Evolutionary conservation across 2,888 invertebrate species (phyloP).

Genomic region (Unio pictorum): DNA sequence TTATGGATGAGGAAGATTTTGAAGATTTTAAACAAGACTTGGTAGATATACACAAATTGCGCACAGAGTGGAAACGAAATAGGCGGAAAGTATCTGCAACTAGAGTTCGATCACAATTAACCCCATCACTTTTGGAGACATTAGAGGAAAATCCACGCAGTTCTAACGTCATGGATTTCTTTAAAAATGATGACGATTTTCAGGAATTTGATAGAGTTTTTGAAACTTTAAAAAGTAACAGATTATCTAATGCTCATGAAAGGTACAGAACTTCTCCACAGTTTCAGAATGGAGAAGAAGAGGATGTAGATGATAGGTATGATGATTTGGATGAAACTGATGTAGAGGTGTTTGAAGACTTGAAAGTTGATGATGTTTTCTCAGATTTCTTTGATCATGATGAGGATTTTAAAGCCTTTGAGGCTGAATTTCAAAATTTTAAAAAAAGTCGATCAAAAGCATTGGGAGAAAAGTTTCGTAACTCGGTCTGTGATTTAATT

Average conservation of each 20-base stretch:
- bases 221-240: conserved; percentile 57
- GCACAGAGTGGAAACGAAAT: conserved; percentile 29
- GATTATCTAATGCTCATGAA: conserved; percentile 42
- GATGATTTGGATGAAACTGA: conserved; percentile 13
- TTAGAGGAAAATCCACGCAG: conserved; percentile 10
- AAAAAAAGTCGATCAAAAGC: conserved; percentile 52
- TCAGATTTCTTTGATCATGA: conserved; percentile 64
- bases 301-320: conserved; percentile 12
- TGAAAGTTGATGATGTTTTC: conserved; percentile 51
- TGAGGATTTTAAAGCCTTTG: conserved; percentile 61
- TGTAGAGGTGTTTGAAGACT: conserved; percentile 26
- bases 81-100: conserved; percentile 25
- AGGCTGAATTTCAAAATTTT: conserved; percentile 60
- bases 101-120: not conserved
- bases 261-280: conserved; percentile 32
- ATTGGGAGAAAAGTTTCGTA: conserved; percentile 46
- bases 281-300: conserved; percentile 15
- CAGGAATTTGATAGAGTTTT: conserved; percentile 64
- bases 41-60: conserved; percentile 40
- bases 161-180: conserved; percentile 56
- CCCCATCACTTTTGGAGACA: conserved; percentile 8
- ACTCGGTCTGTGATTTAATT: conserved; percentile 61
- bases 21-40: conserved; percentile 64
- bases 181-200: conserved; percentile 63
- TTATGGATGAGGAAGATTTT: conserved; percentile 60